These are phyloP conservation scores for Antedon mediterranea DNA, from an alignment of 53 echinoderm and acorn worm genomes.

Conservation along the genomic window DNA sequence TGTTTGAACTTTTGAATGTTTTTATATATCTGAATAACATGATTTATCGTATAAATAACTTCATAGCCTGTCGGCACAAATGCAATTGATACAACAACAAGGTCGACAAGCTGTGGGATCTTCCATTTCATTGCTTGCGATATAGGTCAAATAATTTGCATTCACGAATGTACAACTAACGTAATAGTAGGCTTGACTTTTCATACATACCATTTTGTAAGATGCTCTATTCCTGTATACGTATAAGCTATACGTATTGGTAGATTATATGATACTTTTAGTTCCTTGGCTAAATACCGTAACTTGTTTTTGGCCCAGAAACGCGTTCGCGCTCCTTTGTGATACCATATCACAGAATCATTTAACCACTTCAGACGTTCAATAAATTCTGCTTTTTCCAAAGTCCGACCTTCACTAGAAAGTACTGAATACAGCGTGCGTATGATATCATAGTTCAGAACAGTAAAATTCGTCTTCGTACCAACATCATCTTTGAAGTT, in stretches of 20 bases:
- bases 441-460: background rate
- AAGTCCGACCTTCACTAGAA: background rate
- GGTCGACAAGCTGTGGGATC: too few species aligned
- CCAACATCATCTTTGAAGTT: background rate
- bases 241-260: background rate
- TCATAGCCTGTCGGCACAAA: too few species aligned
- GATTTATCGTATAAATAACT: too few species aligned
- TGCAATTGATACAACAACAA: too few species aligned
- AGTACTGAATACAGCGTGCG: background rate
- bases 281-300: background rate
- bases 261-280: background rate
- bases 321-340: background rate
- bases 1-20: too few species aligned
- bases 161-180: too few species aligned
- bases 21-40: too few species aligned
- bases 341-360: background rate
- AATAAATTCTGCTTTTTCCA: background rate
- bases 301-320: background rate
- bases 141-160: too few species aligned
- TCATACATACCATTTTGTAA: background rate
- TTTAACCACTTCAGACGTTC: background rate
- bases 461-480: background rate
- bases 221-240: background rate
- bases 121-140: too few species aligned
- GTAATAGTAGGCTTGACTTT: too few species aligned